Conservation (phyloP, 2,888 invertebrate species). For the Actias luna region DNA sequence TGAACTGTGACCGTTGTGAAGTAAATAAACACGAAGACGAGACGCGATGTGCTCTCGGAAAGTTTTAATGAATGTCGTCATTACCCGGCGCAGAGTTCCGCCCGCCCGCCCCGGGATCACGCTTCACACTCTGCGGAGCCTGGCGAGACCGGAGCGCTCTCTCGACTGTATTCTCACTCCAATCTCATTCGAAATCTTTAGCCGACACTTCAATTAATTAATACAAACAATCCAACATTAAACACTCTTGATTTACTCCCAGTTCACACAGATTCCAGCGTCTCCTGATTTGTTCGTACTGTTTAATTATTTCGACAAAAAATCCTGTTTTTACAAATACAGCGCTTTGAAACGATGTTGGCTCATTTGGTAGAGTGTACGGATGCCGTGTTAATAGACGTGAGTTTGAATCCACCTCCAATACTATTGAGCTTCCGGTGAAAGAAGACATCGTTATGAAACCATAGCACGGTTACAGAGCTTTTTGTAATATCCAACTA, state of each 20-base stretch:
- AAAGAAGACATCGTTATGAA: too few relatives aligned
- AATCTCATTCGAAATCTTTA: background rate
- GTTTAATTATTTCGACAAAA: background rate
- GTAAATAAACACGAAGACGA: background rate
- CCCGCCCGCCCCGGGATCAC: background rate
- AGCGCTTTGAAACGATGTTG: too few relatives aligned
- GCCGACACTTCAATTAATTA: background rate
- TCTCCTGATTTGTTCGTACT: background rate
- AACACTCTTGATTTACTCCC: background rate
- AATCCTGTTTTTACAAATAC: too few relatives aligned
- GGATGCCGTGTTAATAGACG: too few relatives aligned
- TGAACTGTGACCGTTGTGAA: background rate
- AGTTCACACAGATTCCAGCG: background rate
- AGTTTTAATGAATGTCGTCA: constrained; percentile 1
- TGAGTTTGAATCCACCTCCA: too few relatives aligned
- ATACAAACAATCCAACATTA: background rate
- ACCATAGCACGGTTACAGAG: too few relatives aligned
- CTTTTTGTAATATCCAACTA: too few relatives aligned
- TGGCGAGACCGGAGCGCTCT: background rate
- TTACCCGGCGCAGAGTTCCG: background rate
- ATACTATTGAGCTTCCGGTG: too few relatives aligned
- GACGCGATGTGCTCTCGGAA: background rate
- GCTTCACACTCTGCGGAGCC: background rate
- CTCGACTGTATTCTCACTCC: background rate
- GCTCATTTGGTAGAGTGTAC: too few relatives aligned